Base-by-base conservation (phyloP, 2,113 vertebrate genomes). In the Rutilus rutilus region DNA sequence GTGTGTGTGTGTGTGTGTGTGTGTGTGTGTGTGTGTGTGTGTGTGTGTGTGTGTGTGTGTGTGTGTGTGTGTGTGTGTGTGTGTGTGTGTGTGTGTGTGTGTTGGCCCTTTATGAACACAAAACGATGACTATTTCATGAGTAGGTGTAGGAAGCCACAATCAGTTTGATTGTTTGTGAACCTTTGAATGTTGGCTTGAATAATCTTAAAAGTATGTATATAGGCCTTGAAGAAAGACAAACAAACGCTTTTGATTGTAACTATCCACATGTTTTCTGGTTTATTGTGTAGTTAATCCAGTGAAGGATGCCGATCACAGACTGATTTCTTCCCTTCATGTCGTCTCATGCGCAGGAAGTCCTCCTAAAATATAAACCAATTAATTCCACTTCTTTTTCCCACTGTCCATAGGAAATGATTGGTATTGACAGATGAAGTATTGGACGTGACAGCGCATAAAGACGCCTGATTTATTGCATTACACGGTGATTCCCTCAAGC, bases 401-500 rank as follows among this genome's bases (percentile, higher is more conserved):
- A 36, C 69, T 45, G 27, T 87, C 59, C 52, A 67, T 71, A 25
- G n/a, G 23, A 67, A 27, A 79, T 54, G 73, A 69, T 74, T 23
- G 25, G 57, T 87, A 86, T 62, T 83, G 88, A 86, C 88, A 86
- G 5, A 75, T 93, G 92, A 93, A 84, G 74, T 92, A 94, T 92
- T 93, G 87, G 86, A 92, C 79, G 82, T 93, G 94, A 93, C 93
- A 92, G 93, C 86, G 86, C 83, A 81, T 76, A 91, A 90, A 91
- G 88, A 88, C 69, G 84, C 84, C 78, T 89, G 90, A 90, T 93
- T 94, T 92, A 94, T 15, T 83, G 76, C 62, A 89, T 93, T 92
- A 92, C 69, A 89, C 23, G 76, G 86, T 86, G 87, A 88, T 91
- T 93, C 88, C 89, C 69, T 90, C 73, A 71, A 42, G 42, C 42